Evolutionary conservation across 2,888 invertebrate species (phyloP).

Genomic region (Hypolimnas misippus): DNA sequence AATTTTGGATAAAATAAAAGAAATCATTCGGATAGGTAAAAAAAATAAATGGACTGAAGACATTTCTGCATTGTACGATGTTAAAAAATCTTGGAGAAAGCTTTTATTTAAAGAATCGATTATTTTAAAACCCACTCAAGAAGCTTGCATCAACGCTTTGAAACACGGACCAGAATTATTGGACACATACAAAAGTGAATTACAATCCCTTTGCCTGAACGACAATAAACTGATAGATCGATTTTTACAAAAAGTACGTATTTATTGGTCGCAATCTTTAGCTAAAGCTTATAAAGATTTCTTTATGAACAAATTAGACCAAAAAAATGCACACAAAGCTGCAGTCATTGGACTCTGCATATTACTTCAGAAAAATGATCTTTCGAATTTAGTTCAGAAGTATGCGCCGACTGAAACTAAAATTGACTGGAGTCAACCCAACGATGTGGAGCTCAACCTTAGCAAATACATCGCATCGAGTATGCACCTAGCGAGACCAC

Average conservation of each 20-base stretch:
- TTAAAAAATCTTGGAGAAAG: constrained; percentile 58
- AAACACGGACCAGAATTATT: constrained; percentile 64
- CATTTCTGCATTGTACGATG: constrained; percentile 50
- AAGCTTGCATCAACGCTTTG: constrained; percentile 61
- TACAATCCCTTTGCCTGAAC: constrained; percentile 51
- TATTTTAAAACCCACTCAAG: constrained; percentile 50
- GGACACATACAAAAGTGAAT: constrained; percentile 46
- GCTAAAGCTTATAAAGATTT: too few species aligned
- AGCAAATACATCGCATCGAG: constrained; percentile 63
- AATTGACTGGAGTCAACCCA: constrained; percentile 59
- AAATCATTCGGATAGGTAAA: too few species aligned
- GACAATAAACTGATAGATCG: constrained; percentile 49
- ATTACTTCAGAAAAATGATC: constrained; percentile 52
- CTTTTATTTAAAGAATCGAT: constrained; percentile 66
- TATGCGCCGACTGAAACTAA: constrained; percentile 57
- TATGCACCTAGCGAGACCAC: too few species aligned
- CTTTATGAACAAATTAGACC: constrained; percentile 51
- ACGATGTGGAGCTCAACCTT: constrained; percentile 53
- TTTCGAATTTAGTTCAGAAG: constrained; percentile 52
- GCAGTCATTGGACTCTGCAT: constrained; percentile 53
- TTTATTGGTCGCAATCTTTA: too few species aligned
- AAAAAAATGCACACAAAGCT: constrained; percentile 52
- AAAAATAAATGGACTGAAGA: not conserved
- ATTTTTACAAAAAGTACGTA: constrained; percentile 59
- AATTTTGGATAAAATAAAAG: too few species aligned